phyloP scores from a whole-genome alignment of 2,888 invertebrate genomes.

The Chouioia cunea region DNA sequence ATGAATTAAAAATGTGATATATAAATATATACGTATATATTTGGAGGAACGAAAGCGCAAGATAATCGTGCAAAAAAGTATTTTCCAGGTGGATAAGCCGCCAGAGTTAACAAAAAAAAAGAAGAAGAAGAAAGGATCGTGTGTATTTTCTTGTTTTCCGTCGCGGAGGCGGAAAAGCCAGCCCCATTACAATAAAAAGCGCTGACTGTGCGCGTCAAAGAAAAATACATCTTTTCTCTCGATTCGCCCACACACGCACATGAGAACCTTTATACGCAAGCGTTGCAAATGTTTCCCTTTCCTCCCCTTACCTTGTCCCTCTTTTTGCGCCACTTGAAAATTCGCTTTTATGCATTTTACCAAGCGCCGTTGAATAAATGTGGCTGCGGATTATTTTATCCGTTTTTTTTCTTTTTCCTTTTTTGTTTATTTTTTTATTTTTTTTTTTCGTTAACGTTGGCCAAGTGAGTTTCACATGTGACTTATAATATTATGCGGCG shows the following conservation, averaged over 20 bases:
- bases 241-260: constrained; percentile 8
- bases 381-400: too few species aligned
- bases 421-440: too few species aligned
- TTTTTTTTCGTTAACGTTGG: too few species aligned
- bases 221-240: constrained; percentile 32
- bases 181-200: constrained; percentile 37
- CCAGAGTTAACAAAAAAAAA: constrained; percentile 9
- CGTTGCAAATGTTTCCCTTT: constrained; percentile 13
- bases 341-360: constrained; percentile 34
- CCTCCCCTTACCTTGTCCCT: constrained; percentile 1
- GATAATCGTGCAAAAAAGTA: neutral
- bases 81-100: constrained; percentile 14
- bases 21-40: too few species aligned
- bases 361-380: too few species aligned
- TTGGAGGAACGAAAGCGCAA: neutral
- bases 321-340: constrained; percentile 34
- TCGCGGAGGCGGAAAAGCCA: neutral
- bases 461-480: too few species aligned
- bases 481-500: too few species aligned
- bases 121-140: constrained; percentile 4
- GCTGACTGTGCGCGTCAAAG: constrained; percentile 45
- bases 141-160: constrained; percentile 34
- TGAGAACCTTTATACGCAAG: neutral
- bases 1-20: too few species aligned
- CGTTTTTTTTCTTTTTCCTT: too few species aligned